Base-by-base conservation (phyloP, 2,113 vertebrate species). In the Lota lota region DNA sequence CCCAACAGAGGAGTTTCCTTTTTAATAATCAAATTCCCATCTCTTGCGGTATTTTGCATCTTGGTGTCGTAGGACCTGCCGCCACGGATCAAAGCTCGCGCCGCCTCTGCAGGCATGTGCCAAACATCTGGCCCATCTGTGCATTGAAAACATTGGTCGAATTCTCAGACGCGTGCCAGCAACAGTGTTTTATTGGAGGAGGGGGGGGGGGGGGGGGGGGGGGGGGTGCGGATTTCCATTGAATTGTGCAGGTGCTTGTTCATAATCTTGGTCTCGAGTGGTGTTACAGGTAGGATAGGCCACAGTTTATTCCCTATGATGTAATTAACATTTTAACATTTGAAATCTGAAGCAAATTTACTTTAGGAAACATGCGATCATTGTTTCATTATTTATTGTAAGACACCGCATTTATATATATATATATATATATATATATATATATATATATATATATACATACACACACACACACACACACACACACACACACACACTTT, bases 71-170 rank as follows among this genome's bases (percentile, higher is more conserved):
- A 90, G 92, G 40, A 91, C 88, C 86, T 87, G 91, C 92, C 90
- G 91, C 88, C 69, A 74, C 85, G 91, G 93, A 94, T 95, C 94
- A 95, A 94, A 95, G 92, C 84, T 78, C 81, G 89, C 87, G 91
- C 91, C 79, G 73, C 90, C 90, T 91, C 89, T 85, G 81, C 89
- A 92, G 83, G 91, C 93, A 94, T 94, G 89, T 95, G 94, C 93
- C 92, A 93, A 88, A 93, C 95, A 96, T 94, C 93, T 95, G 94
- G 92, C 90, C 81, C 85, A 90, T 92, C 89, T 85, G 88, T 84
- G 92, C 92, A 93, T 91, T 90, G 89, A 94, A 93, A 94, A 93
- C 93, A 85, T 93, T 90, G 92, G 88, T 90, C 91, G 82, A 83
- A 86, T 89, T 89, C 90, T 92, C 89, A 74, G 79, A 92, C 87